Evolutionary conservation across 2,113 vertebrate species (phyloP).

Genomic region (Hippocampus mohnikei): DNA sequence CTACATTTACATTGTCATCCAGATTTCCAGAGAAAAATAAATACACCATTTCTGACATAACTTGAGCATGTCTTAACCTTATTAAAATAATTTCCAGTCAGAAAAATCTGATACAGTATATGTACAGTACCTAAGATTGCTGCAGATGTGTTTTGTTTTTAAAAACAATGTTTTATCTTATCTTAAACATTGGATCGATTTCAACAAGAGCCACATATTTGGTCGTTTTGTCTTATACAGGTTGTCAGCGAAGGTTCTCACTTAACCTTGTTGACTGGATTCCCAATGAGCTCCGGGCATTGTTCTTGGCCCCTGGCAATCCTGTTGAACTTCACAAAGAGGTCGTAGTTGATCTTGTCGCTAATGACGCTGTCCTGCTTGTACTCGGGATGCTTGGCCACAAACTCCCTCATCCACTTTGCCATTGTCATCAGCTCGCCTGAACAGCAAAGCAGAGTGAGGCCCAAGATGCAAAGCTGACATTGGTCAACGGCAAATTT

Average conservation of each 20-base stretch:
- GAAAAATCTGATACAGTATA: constrained; percentile 91
- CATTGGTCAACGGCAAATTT: too few relatives aligned
- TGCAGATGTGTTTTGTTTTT: constrained; percentile 69
- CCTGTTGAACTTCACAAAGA: constrained; percentile 83
- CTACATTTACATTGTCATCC: constrained; percentile 66
- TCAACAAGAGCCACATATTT: constrained; percentile 64
- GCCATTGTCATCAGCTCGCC: constrained; percentile 96
- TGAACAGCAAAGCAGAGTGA: constrained; percentile 39
- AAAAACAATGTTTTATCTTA: constrained; percentile 61
- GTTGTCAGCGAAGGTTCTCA: constrained; percentile 53
- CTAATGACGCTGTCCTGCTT: constrained; percentile 92
- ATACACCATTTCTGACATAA: constrained; percentile 66
- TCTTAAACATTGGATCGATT: constrained; percentile 64
- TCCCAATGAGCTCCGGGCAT: constrained; percentile 88
- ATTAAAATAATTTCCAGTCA: constrained; percentile 93
- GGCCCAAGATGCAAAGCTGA: too few relatives aligned
- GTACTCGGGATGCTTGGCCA: constrained; percentile 85
- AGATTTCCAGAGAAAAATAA: constrained; percentile 70
- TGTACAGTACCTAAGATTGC: constrained; percentile 78
- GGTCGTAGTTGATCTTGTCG: constrained; percentile 93
- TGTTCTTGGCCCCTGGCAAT: constrained; percentile 83
- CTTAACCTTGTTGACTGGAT: constrained; percentile 80
- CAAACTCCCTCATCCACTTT: constrained; percentile 94
- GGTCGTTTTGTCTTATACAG: constrained; percentile 69
- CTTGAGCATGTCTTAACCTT: constrained; percentile 63